These are phyloP conservation scores for Oryzias celebensis DNA, from an alignment of 2,113 vertebrate genomes.

Conservation along the genomic window DNA sequence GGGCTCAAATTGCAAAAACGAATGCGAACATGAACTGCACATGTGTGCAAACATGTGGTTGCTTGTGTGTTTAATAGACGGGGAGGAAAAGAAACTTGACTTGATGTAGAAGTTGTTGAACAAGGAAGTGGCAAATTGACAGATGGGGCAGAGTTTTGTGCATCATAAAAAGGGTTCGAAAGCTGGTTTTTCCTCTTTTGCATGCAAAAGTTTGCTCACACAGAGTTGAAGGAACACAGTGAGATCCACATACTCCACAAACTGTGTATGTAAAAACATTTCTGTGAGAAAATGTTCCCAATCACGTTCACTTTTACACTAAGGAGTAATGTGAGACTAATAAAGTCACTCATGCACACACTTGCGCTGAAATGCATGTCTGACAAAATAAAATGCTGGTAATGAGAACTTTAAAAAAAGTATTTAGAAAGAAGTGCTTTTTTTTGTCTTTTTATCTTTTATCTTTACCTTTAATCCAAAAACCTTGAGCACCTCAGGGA, in stretches of 20 bases:
- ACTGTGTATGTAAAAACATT: conserved; percentile 3
- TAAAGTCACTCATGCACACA: background rate
- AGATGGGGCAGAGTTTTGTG: conserved; percentile 52
- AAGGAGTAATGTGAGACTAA: background rate
- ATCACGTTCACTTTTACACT: conserved; percentile 12
- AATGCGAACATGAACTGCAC: conserved; percentile 20
- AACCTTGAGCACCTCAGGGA: background rate
- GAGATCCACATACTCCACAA: conserved; percentile 16
- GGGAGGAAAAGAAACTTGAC: conserved; percentile 9
- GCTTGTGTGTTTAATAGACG: conserved; percentile 28
- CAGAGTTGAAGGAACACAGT: conserved; percentile 9
- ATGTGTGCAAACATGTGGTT: conserved; percentile 50
- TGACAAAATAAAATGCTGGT: background rate
- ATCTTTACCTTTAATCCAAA: background rate
- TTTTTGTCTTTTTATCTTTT: background rate
- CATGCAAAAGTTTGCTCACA: conserved; percentile 9
- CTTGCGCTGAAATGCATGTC: background rate
- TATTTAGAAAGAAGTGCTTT: background rate
- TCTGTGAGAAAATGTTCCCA: background rate
- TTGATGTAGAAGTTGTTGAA: conserved; percentile 34
- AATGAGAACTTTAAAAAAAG: background rate
- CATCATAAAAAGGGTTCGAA: conserved; percentile 13
- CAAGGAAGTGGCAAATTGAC: conserved; percentile 57
- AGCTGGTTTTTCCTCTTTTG: background rate
- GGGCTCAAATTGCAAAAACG: conserved; percentile 15